Evolutionary conservation across 2,888 invertebrate species (phyloP), one percentile per base, ranked within the genome.

Genomic region (Ernsta delagoae): DNA sequence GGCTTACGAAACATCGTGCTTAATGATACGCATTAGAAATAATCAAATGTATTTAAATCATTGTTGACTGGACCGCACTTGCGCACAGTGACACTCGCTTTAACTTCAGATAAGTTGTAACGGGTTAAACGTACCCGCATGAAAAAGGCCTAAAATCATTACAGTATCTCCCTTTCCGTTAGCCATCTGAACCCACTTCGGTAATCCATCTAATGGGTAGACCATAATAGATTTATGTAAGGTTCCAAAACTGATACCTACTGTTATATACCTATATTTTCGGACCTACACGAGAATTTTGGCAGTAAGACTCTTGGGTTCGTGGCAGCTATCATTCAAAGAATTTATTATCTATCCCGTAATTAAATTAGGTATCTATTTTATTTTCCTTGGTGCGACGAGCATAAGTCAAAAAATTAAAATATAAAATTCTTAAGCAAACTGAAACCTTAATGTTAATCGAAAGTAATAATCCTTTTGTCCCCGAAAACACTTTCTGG

Each of bases 381-480:
- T 31, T 31, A 31, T 31, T 31, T 31, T 31, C 31, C 31, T 31
- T 31, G 4, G 31, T 31, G 31, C 3, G 31, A 31, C 31, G 31
- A 31, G 31, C 31, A 31, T 2, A 31, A 31, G 31, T 31, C 31
- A 31, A 50, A 54, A 54, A 54, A 34, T 6, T 34, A 34, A 24
- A 50, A 24, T 41, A 53, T 43, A 34, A 43, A 41, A 59, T 60
- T 11, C 24, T 56, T 67, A n/a, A 56, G 36, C 9, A 56, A 66
- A 59, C 24, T 53, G 24, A 53, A 31, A 31, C 41, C 57, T 39
- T 75, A 76, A 75, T 76, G 79, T 83, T 83, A 79, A 83, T 79
- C 83, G 31, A 80, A 83, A 78, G 73, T 75, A 75, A 76, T 80
- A 77, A 65, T 71, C 71, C 70, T 54, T 71, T 74, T 74, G 72